A percentile compares a stretch with the other conserved stretches of the same genome.
phyloP scores from a whole-genome alignment of 2,113 vertebrate genomes.

The Ginglymostoma cirratum region DNA sequence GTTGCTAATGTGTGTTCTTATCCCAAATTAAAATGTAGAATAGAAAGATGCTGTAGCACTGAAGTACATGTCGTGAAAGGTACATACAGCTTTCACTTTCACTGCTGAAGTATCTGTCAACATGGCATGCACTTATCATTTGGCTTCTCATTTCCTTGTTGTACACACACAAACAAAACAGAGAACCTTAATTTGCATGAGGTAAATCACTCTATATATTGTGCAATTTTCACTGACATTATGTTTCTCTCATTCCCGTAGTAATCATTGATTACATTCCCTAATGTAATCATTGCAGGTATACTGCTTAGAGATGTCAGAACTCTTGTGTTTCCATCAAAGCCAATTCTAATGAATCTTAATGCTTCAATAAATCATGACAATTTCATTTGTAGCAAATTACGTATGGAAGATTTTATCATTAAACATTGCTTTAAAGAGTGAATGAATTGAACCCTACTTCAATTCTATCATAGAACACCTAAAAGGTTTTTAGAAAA shows the following conservation, averaged over 20 bases:
- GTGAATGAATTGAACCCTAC: not conserved
- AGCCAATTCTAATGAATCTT: conserved; percentile 12
- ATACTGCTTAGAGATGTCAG: not conserved
- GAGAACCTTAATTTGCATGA: not conserved
- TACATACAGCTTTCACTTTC: not conserved
- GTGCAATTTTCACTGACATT: not conserved
- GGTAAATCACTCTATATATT: not conserved
- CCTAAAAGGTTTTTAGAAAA: not conserved
- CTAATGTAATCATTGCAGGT: not conserved
- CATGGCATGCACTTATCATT: not conserved
- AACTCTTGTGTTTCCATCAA: not conserved
- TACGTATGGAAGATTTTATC: not conserved
- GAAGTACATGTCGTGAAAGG: not conserved
- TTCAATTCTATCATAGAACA: not conserved
- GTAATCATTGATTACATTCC: no score
- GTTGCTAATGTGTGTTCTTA: not conserved
- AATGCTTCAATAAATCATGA: not conserved
- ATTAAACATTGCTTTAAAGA: not conserved
- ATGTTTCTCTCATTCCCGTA: not conserved
- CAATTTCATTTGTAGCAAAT: not conserved
- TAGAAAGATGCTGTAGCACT: not conserved
- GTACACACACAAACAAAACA: not conserved
- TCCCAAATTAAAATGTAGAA: conserved; percentile 2
- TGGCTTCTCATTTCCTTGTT: not conserved
- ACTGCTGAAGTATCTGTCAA: not conserved